Evolutionary conservation across 2,113 vertebrate species (phyloP).

Genomic region (Athene noctua): DNA sequence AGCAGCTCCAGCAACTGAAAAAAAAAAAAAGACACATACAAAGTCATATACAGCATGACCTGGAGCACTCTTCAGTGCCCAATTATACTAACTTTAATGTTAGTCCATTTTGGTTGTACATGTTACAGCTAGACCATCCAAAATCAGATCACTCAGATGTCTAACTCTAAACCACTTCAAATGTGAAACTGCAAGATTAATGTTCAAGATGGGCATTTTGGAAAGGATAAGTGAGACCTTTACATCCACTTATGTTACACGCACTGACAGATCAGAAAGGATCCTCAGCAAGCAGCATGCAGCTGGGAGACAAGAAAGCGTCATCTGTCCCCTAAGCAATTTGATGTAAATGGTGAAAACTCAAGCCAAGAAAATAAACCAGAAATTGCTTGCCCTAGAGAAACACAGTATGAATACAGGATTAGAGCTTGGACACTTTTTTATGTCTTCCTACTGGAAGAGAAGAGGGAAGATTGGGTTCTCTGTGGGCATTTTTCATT

Average conservation of each 20-base stretch:
- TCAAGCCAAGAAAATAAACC: background rate
- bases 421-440: background rate
- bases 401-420: background rate
- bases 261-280: background rate
- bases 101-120: background rate
- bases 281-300: background rate
- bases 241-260: background rate
- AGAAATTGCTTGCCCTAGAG: background rate
- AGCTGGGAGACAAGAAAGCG: background rate
- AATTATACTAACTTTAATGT: background rate
- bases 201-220: background rate
- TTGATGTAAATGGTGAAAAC: background rate
- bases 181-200: background rate
- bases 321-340: background rate
- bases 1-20: background rate
- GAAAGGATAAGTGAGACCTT: background rate
- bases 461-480: fast-evolving
- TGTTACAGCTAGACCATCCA: background rate
- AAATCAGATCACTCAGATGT: background rate
- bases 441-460: background rate
- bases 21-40: background rate
- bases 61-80: background rate
- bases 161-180: background rate
- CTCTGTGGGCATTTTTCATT: background rate
- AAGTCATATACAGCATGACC: background rate